Evolutionary conservation across 2,113 vertebrate genomes (phyloP).

Genomic region (Datnioides undecimradiatus): DNA sequence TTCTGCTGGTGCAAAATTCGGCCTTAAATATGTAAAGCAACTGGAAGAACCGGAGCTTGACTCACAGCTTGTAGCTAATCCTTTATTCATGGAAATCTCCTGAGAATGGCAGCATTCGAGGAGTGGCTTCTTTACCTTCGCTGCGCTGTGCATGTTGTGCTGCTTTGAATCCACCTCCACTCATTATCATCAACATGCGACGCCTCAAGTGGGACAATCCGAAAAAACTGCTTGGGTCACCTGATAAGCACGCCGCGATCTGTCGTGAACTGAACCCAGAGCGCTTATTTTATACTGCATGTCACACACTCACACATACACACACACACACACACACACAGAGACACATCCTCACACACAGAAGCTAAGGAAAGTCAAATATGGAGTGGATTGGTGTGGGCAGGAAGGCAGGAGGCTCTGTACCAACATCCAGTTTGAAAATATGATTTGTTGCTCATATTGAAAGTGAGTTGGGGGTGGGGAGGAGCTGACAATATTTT

Average conservation of each 20-base stretch:
- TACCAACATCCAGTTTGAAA: conserved; percentile 51
- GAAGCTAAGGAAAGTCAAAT: conserved; percentile 26
- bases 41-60: conserved; percentile 74
- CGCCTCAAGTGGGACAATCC: conserved; percentile 33
- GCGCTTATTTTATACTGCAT: conserved; percentile 27
- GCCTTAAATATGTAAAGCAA: conserved; percentile 81
- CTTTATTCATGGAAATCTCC: conserved; percentile 78
- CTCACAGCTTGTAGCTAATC: conserved; percentile 79
- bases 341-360: too few relatives aligned
- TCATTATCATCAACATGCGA: conserved; percentile 59
- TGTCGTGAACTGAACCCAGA: conserved; percentile 36
- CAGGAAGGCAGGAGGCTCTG: conserved; percentile 49
- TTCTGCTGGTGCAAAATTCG: conserved; percentile 64
- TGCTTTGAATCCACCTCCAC: conserved; percentile 48
- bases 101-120: conserved; percentile 66
- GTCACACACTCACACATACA: conserved; percentile 4
- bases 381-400: conserved; percentile 2
- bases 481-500: conserved; percentile 74
- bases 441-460: conserved; percentile 64
- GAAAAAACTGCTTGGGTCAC: conserved; percentile 51
- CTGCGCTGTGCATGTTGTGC: conserved; percentile 43
- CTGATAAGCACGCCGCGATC: conserved; percentile 43
- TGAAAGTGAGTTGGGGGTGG: conserved; percentile 46
- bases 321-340: not conserved
- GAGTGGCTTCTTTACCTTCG: conserved; percentile 62